Percentiles rank a stretch among this genome's conserved stretches.
Conservation (phyloP, 2,113 vertebrate genomes). For the Bucco capensis region DNA sequence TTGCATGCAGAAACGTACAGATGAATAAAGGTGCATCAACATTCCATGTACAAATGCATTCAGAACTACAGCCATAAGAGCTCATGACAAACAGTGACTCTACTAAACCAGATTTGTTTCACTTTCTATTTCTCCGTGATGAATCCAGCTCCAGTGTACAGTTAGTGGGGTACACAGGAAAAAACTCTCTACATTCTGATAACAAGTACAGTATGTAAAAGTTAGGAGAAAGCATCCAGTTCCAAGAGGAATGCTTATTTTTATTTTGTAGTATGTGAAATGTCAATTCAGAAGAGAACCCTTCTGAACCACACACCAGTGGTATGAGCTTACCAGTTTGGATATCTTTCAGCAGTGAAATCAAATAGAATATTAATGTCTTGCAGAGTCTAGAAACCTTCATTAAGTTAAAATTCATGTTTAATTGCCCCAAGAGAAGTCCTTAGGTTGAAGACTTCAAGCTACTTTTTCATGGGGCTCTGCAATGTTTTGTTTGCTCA, state of each 20-base stretch:
- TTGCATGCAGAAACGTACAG: not conserved
- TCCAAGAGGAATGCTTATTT: not conserved
- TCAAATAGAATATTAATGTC: not conserved
- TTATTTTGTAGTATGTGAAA: not conserved
- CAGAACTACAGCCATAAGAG: not conserved
- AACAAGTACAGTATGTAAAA: not conserved
- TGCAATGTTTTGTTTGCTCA: not conserved
- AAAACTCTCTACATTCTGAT: not conserved
- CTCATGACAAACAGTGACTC: not conserved
- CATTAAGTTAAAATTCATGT: not conserved
- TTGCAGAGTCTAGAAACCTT: not conserved
- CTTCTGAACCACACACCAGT: not conserved
- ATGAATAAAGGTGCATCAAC: not conserved
- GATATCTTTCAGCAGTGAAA: not conserved
- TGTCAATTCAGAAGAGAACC: not conserved
- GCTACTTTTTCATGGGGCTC: not conserved
- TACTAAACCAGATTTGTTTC: not conserved
- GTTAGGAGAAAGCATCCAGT: not conserved
- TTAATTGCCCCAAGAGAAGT: not conserved
- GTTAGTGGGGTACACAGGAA: accelerated
- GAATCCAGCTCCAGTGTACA: not conserved
- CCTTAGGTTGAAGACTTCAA: not conserved
- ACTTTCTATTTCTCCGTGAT: not conserved
- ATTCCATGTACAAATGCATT: not conserved
- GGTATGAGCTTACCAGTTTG: not conserved